Base-by-base conservation (phyloP, 2,797 vertebrate species). In the Sebastes vulpes region DNA sequence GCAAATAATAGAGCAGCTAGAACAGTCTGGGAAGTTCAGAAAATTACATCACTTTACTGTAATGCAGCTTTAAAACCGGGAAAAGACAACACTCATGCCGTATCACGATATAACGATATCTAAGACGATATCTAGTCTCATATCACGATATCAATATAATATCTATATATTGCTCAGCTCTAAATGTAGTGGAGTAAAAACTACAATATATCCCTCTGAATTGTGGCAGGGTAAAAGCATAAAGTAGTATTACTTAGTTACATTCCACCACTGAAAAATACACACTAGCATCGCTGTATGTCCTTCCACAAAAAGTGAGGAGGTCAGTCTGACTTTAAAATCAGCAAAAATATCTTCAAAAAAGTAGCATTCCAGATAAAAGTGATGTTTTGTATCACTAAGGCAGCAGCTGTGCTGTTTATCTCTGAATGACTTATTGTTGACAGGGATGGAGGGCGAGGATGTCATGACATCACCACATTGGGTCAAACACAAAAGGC, bases 401-500 rank as follows among this genome's bases (percentile, higher is more conserved):
- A 5, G 26, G 23, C 12, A 67, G 57, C 16, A 68, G 61, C 70
- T 61, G 38, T 65, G 29, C 29, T 48, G 32, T 50, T 48, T 31
- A 69, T 59, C 31, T 58, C 2, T n/a, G 5, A 69, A 48, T 56
- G 28, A 57, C 16, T 42, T 38, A 58, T 46, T 46, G 42, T 20
- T 65, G 38, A 58, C 38, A 48, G 3, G 9, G 26, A 68, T 21
- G 21, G 53, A 64, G 29, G 18, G 56, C 32, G 28, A 61, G 63
- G 31, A 72, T 63, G 59, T 57, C 64, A 70, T 65, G 52, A 80
- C 59, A 64, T 53, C 20, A 32, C 21, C 21, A 8, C 14, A 61
- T 3, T 61, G 53, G 70, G 79, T 84, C 77, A 84, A 60, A 67
- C 35, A 50, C 9, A 74, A 58, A 58, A 58, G 42, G 21, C 10